Conservation (phyloP, 2,888 invertebrate species). For the Corbicula japonica region DNA sequence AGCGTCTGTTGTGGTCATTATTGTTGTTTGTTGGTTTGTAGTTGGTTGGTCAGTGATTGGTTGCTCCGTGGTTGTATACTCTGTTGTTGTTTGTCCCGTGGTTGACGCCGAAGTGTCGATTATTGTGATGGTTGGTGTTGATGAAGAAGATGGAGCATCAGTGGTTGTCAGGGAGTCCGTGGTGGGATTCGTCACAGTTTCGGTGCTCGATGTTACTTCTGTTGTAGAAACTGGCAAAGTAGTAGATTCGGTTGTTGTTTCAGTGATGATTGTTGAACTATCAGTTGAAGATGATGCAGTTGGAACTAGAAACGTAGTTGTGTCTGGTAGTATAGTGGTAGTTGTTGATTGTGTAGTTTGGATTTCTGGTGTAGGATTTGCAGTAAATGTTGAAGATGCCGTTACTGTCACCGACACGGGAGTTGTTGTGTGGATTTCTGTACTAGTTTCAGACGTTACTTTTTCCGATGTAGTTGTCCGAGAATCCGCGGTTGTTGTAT, state of each 20-base stretch:
- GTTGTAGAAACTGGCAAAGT: background rate
- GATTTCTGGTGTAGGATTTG: background rate
- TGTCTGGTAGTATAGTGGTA: background rate
- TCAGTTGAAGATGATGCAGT: background rate
- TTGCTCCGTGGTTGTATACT: constrained; percentile 15
- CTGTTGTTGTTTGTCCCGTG: background rate
- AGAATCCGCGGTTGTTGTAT: constrained; percentile 1
- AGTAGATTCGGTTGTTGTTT: background rate
- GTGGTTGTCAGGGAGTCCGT: constrained; percentile 5
- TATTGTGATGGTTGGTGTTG: background rate
- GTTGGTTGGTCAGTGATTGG: constrained; percentile 15
- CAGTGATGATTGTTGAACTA: background rate
- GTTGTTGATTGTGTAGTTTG: constrained; percentile 1
- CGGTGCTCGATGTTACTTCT: background rate
- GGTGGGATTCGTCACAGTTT: background rate
- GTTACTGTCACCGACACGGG: background rate
- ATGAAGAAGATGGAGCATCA: background rate
- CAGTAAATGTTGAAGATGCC: background rate
- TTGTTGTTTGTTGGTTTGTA: constrained; percentile 28
- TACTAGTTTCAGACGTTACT: constrained; percentile 1
- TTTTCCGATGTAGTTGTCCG: background rate
- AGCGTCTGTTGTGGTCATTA: constrained; percentile 10
- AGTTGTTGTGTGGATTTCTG: background rate
- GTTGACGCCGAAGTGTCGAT: background rate
- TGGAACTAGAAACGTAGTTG: constrained; percentile 1